Evolutionary conservation across 2,797 vertebrate species (phyloP).

Genomic region (Channallabes apus): DNA sequence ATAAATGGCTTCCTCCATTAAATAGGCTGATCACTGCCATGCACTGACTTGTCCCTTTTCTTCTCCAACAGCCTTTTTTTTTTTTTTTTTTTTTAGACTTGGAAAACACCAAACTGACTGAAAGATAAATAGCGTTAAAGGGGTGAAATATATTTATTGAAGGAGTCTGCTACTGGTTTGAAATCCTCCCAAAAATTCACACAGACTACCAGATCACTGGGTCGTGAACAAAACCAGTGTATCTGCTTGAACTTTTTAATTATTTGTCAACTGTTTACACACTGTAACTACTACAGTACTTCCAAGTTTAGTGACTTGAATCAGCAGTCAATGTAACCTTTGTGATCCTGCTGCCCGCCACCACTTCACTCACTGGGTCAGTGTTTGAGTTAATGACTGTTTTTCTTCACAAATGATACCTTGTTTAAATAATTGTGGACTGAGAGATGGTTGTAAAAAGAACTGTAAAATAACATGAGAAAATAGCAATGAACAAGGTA

Average conservation of each 20-base stretch:
- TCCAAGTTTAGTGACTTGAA: neutral
- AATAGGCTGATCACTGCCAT: neutral
- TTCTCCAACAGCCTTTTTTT: neutral
- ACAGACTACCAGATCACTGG: neutral
- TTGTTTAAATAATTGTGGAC: neutral
- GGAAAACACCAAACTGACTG: neutral
- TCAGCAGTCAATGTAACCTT: neutral
- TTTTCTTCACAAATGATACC: constrained; percentile 5
- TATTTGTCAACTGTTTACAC: neutral
- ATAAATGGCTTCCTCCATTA: neutral
- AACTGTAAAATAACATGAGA: constrained; percentile 10
- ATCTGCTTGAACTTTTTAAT: neutral
- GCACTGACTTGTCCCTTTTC: constrained; percentile 12
- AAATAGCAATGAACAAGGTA: neutral
- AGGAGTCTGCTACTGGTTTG: neutral
- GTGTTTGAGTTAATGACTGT: neutral
- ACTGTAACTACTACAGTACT: neutral
- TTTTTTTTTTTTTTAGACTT: neutral
- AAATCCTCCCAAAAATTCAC: neutral
- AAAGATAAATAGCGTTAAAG: neutral
- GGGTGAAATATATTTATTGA: neutral
- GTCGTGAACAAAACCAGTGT: neutral
- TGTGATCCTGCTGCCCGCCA: neutral
- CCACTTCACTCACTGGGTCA: neutral
- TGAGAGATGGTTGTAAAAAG: neutral